A percentile compares a stretch with the other conserved stretches of the same genome.
Evolutionary conservation across 2,113 vertebrate genomes (phyloP).

Genomic region (Sapajus apella): DNA sequence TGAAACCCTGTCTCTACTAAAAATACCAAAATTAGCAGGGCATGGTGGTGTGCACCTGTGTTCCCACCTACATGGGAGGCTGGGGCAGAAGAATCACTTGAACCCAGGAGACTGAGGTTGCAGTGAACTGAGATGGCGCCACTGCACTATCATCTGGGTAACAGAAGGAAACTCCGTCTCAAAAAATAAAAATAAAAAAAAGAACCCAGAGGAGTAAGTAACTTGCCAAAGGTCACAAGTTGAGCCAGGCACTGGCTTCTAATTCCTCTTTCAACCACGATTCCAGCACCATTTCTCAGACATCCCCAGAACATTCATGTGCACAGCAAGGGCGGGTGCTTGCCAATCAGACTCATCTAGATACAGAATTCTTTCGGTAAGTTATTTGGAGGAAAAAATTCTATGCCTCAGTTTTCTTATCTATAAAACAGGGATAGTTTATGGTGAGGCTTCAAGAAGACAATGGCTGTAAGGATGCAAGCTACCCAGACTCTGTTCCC

Average conservation of each 20-base stretch:
- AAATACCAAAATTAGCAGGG: too few relatives aligned
- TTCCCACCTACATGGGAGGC: too few relatives aligned
- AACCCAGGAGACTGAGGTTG: too few relatives aligned
- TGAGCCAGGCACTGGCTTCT: neutral
- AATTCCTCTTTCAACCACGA: neutral
- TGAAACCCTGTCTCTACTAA: too few relatives aligned
- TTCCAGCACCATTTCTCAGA: neutral
- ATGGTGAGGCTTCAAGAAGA: neutral
- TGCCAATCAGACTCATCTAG: neutral
- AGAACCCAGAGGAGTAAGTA: neutral
- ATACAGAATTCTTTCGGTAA: neutral
- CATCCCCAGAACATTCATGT: neutral
- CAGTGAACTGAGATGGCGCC: too few relatives aligned
- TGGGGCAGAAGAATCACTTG: too few relatives aligned
- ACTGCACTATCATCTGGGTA: too few relatives aligned
- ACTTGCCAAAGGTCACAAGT: neutral
- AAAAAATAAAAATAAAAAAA: neutral
- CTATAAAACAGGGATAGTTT: neutral
- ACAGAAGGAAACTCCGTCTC: neutral
- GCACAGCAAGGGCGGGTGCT: neutral
- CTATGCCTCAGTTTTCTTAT: constrained; percentile 1
- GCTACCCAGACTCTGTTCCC: neutral
- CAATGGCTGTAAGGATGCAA: too few relatives aligned
- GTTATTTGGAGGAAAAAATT: neutral
- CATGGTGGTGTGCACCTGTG: too few relatives aligned